Base-by-base conservation (phyloP, 1,140 invertebrate species). In the Charaxes varanes region DNA sequence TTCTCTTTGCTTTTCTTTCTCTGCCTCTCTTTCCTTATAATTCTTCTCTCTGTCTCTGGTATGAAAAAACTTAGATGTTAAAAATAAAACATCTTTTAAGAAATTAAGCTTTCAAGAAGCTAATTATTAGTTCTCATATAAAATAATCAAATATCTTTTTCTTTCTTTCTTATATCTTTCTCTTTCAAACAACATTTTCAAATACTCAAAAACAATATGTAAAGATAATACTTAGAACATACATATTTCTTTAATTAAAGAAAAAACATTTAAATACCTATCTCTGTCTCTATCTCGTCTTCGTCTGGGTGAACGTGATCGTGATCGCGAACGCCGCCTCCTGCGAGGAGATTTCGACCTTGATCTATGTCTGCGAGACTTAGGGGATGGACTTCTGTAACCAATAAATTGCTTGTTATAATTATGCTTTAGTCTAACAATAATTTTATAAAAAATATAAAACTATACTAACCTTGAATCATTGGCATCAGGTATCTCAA, bases 1-100 rank as follows among this genome's bases (percentile, higher is more conserved):
- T 68, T 94, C 93, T 58, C 90, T 87, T 60, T 93, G 89, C 53
- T 90, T 91, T 60, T 94, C 92, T 2, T 89, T 88, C 55, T 96
- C 93, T 30, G 91, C 90, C 53, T 94, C 92, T 18, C 89, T 88
- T 62, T 93, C 92, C 50, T 80, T 80, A 41, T 79, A 60, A 37
- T 34, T 67, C 54, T 88, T 88, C 7, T 88, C 87, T 40, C 87
- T 84, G 31, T 89, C 87, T 22, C 87, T 84, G n/a, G n/a, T n/a
- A n/a, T n/a, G n/a, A n/a, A n/a, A n/a, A n/a, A n/a, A n/a, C n/a
- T n/a, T n/a, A n/a, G n/a, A n/a, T n/a, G n/a, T n/a, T n/a, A n/a
- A n/a, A n/a, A n/a, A n/a, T n/a, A n/a, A n/a, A n/a, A n/a, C n/a
- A n/a, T n/a, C n/a, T n/a, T n/a, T n/a, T n/a, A n/a, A n/a, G n/a